Percentiles rank a stretch among this genome's conserved stretches.
phyloP scores from a whole-genome alignment of 2,113 vertebrate species.

The Sorex fumeus region DNA sequence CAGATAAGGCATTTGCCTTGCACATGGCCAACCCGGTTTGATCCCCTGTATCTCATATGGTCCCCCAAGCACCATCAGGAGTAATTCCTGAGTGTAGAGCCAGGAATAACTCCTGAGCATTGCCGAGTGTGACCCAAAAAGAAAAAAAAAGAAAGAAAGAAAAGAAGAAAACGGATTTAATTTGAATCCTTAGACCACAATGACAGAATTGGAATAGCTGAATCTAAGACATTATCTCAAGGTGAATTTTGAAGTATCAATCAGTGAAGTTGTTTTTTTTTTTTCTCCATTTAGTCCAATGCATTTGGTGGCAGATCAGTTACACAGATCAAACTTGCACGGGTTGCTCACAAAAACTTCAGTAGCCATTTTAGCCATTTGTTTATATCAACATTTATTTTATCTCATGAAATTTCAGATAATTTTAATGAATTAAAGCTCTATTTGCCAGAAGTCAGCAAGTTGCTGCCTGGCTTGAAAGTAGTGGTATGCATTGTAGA shows the following conservation, averaged over 20 bases:
- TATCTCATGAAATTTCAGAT: neutral
- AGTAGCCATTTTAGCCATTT: too few relatives aligned
- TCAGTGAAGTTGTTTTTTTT: neutral
- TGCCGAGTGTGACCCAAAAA: too few relatives aligned
- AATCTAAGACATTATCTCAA: neutral
- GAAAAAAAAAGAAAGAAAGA: too few relatives aligned
- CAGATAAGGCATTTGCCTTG: too few relatives aligned
- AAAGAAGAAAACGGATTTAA: neutral
- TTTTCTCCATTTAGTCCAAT: neutral
- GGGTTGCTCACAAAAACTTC: neutral
- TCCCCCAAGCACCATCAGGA: too few relatives aligned
- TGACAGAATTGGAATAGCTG: neutral
- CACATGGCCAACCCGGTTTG: too few relatives aligned
- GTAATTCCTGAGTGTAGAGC: too few relatives aligned
- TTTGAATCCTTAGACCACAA: neutral
- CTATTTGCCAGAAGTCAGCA: neutral
- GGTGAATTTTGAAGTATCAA: neutral
- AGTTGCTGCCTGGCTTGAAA: neutral
- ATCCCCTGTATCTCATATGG: too few relatives aligned
- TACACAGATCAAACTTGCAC: neutral
- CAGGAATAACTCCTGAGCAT: too few relatives aligned
- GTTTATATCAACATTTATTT: neutral
- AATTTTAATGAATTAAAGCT: neutral
- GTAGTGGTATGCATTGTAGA: neutral
- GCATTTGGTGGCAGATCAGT: neutral